Evolutionary conservation across 2,888 invertebrate species (phyloP), one percentile per base, ranked within the genome.

Genomic region (Parelbella ahira): DNA sequence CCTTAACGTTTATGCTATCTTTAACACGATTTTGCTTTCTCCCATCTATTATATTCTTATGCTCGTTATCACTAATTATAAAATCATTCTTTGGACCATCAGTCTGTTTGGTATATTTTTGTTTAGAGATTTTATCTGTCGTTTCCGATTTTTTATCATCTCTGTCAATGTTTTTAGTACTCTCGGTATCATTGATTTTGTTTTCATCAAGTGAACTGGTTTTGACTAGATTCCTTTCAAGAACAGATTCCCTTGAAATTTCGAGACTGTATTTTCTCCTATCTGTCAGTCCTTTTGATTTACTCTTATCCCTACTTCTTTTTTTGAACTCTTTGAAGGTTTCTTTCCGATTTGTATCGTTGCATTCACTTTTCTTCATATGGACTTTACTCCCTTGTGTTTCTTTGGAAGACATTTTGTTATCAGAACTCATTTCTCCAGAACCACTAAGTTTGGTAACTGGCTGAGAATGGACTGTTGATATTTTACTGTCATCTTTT

Each of bases 201-300:
- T 38, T 23, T 10, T 27, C 33, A 20, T 41, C 33, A 7, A 41
- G 27, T 2, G 41, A 34, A 0, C 27, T 21, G n/a, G 33, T 41
- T 15, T 33, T 41, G 2, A 21, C 8, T 0, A 41, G 5, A 8
- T 4, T 28, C 2, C n/a, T 34, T 12, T 23, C 13, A 2, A 10
- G 8, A 0, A 15, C 0, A 6, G 10, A 2, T 7, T 28, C 6
- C 5, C 9, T 41, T 3, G 33, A 21, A 11, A 6, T n/a, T 4
- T 41, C 33, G 8, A 33, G 9, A 9, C 41, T 41, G 20, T 13
- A 7, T 7, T 27, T 41, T 15, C 27, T 41, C 8, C 1, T 27
- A 9, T 27, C 13, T 13, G 7, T 13, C 2, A 19, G 1, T 1
- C 3, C 3, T 2, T 20, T 27, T 6, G 1, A 3, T 5, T 9